Evolutionary conservation across 1,140 invertebrate genomes (phyloP), one percentile per base, ranked within the genome.

Genomic region (Tetramorium simillimum): DNA sequence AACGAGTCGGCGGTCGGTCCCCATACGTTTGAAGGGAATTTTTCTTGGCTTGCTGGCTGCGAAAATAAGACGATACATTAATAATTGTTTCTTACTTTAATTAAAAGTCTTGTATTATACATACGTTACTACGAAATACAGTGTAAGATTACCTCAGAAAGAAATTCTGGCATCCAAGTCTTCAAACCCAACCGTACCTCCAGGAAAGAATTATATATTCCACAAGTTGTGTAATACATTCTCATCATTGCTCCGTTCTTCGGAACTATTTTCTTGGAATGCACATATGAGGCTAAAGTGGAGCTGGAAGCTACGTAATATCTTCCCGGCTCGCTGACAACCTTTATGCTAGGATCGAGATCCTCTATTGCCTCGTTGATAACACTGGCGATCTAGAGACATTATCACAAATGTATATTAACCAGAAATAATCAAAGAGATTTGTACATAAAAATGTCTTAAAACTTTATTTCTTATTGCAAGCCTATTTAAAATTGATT

Each of bases 191-290:
- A 78, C 12, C 94, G 67, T 60, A 94, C 93, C 1, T 94, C 93
- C 18, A 94, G 78, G 43, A 98, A 97, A 0, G 97, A 97, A 24
- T 97, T 97, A 93, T 97, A 97, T 16, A 97, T 96, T 4, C 97
- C 96, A 91, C 97, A 97, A 92, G 97, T 97, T 18, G 98, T 92
- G 88, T 97, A 97, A 91, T 97, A 97, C 96, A 97, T 96, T 95
- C 92, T 88, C 53, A 91, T 92, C 5, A 40, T 40, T 37, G 56
- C 65, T 14, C 88, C 85, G 0, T 93, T 92, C 21, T 94, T 92
- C 0, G 69, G 69, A 16, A 96, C 93, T n/a, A 95, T 92, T 73
- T 96, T 96, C 91, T 96, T 96, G 3, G 97, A 96, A 88, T 97
- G 96, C 12, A 98, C 93, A 86, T 96, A 96, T 10, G 96, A 96